Evolutionary conservation across 2,797 vertebrate genomes (phyloP).

Genomic region (Taeniopygia guttata): DNA sequence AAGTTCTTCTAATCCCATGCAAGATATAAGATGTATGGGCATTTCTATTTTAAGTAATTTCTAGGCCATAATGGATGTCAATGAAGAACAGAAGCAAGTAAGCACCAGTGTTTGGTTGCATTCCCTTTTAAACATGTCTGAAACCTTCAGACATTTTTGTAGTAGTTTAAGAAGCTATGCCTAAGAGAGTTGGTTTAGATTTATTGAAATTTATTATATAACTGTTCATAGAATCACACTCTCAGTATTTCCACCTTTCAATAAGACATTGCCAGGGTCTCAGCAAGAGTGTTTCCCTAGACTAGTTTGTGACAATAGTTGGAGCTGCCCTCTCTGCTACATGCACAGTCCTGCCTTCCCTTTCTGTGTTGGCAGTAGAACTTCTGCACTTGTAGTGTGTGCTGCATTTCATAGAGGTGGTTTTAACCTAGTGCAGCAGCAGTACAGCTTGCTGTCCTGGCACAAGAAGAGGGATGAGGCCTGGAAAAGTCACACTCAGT

Average conservation of each 20-base stretch:
- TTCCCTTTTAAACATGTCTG: not conserved
- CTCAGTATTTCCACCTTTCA: not conserved
- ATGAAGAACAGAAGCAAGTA: not conserved
- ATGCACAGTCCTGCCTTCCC: not conserved
- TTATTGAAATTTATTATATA: not conserved
- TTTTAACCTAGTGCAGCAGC: not conserved
- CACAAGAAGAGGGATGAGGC: too few relatives aligned
- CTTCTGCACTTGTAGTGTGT: not conserved
- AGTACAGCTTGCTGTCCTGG: not conserved
- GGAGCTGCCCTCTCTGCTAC: not conserved
- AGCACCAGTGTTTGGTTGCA: not conserved
- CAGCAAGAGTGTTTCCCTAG: fast-evolving
- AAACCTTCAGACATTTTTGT: not conserved
- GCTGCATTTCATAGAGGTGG: not conserved
- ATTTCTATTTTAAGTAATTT: not conserved
- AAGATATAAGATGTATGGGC: not conserved
- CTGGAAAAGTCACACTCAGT: not conserved
- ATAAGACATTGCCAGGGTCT: not conserved
- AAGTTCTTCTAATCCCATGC: not conserved
- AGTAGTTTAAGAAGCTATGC: not conserved
- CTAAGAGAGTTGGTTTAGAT: not conserved
- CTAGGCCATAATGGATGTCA: not conserved
- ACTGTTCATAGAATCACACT: not conserved
- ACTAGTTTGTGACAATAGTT: fast-evolving
- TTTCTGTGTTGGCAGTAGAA: not conserved